Percentiles rank a stretch among this genome's conserved stretches.
Conservation (phyloP, 2,113 vertebrate genomes). For the Prochilodus magdalenae region DNA sequence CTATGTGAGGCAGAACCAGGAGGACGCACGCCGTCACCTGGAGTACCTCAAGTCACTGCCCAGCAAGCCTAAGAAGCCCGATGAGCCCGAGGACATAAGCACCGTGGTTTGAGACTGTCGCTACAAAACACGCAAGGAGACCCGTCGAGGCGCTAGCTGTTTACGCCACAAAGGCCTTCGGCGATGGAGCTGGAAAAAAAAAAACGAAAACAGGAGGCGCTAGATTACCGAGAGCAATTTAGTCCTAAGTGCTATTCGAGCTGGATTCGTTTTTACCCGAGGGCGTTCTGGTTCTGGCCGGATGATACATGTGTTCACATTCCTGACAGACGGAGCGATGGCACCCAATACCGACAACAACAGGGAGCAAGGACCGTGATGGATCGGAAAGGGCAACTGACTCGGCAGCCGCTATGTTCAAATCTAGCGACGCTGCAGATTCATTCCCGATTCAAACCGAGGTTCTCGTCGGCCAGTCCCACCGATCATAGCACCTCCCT, state of each 20-base stretch:
- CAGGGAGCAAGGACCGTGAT: too few species aligned
- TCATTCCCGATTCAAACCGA: too few species aligned
- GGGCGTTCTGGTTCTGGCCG: neutral
- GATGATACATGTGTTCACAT: too few species aligned
- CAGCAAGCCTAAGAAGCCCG: conserved; percentile 97
- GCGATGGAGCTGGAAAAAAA: neutral
- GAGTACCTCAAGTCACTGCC: conserved; percentile 99
- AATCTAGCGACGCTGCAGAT: too few species aligned
- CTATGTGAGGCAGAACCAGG: conserved; percentile 98
- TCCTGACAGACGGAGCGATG: too few species aligned
- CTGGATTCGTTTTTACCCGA: neutral
- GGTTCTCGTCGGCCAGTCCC: too few species aligned
- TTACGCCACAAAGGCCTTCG: conserved; percentile 35
- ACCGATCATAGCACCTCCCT: neutral
- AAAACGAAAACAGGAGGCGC: neutral
- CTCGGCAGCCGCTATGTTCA: too few species aligned
- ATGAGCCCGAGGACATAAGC: conserved; percentile 94
- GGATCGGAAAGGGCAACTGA: too few species aligned
- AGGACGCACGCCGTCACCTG: conserved; percentile 95
- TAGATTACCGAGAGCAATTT: conserved; percentile 41
- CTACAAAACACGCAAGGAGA: too few species aligned
- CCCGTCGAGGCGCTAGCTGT: conserved; percentile 1
- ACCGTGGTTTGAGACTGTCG: conserved; percentile 88
- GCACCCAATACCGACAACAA: too few species aligned
- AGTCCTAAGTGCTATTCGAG: neutral